These are phyloP conservation scores for Abramis brama DNA, from an alignment of 2,113 vertebrate genomes.

Conservation along the genomic window DNA sequence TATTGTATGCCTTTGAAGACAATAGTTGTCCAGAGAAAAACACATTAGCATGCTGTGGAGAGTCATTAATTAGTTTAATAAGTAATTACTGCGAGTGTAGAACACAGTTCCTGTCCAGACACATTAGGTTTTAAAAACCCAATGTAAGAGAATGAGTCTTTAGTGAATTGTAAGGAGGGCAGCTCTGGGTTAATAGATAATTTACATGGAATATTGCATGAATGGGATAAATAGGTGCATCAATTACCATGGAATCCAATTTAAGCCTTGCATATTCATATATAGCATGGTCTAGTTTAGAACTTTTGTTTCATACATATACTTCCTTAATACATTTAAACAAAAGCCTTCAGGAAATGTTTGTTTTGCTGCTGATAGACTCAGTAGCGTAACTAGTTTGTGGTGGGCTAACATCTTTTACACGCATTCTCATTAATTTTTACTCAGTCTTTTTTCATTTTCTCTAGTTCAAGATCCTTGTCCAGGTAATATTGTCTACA, in stretches of 20 bases:
- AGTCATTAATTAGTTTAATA: slow-evolving; percentile 32
- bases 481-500: neutral
- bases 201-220: slow-evolving; percentile 22
- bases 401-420: neutral
- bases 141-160: slow-evolving; percentile 18
- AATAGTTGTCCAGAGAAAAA: slow-evolving; percentile 14
- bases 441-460: neutral
- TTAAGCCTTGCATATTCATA: neutral
- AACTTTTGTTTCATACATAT: neutral
- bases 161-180: neutral
- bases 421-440: neutral
- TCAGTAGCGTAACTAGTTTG: neutral
- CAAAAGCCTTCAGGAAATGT: neutral
- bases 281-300: neutral
- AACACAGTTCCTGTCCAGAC: slow-evolving; percentile 35
- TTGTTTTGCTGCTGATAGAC: too few species aligned
- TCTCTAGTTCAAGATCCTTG: neutral
- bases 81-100: slow-evolving; percentile 24
- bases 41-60: slow-evolving; percentile 1
- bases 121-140: slow-evolving; percentile 22
- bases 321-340: neutral
- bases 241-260: neutral
- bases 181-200: slow-evolving; percentile 20
- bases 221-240: slow-evolving; percentile 1
- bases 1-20: neutral